Evolutionary conservation across 2,888 invertebrate genomes (phyloP).

Genomic region (Cerceris ruficornis): DNA sequence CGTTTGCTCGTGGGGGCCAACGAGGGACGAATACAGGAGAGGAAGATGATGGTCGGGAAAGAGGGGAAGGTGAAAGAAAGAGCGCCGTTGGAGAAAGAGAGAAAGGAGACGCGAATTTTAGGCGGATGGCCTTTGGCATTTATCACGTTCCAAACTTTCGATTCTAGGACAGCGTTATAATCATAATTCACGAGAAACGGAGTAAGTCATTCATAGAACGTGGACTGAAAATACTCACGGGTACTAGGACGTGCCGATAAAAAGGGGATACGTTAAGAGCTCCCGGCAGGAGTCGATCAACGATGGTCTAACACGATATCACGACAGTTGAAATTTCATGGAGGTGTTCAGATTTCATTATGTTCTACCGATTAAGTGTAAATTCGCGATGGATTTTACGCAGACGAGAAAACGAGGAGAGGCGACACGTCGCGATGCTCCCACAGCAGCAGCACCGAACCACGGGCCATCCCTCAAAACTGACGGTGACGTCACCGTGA

Average conservation of each 20-base stretch:
- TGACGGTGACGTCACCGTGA: slow-evolving; percentile 61
- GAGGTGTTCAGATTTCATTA: neutral
- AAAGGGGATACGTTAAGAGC: neutral
- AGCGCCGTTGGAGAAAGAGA: neutral
- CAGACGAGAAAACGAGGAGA: slow-evolving; percentile 17
- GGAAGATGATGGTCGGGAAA: slow-evolving; percentile 14
- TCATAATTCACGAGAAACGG: slow-evolving; percentile 18
- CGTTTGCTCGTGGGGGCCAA: slow-evolving; percentile 38
- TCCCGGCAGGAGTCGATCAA: neutral
- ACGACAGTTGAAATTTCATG: slow-evolving; percentile 9
- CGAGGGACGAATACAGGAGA: slow-evolving; percentile 10
- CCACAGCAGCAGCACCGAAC: slow-evolving; percentile 10
- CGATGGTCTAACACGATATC: neutral
- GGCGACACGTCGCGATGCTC: slow-evolving; percentile 31
- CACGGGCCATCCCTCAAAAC: slow-evolving; percentile 52
- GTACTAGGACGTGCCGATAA: slow-evolving; percentile 3
- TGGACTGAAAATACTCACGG: slow-evolving; percentile 49
- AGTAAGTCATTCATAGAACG: slow-evolving; percentile 11
- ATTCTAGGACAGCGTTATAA: slow-evolving; percentile 13
- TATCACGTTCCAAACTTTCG: slow-evolving; percentile 44
- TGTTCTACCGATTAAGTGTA: neutral
- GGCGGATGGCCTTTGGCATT: slow-evolving; percentile 49
- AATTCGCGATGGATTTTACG: slow-evolving; percentile 19
- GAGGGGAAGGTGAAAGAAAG: neutral
- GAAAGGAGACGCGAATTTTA: slow-evolving; percentile 36